Percentiles rank a stretch among this genome's conserved stretches.
phyloP scores from a whole-genome alignment of 2,888 invertebrate species.

The Dynastes grantii region DNA sequence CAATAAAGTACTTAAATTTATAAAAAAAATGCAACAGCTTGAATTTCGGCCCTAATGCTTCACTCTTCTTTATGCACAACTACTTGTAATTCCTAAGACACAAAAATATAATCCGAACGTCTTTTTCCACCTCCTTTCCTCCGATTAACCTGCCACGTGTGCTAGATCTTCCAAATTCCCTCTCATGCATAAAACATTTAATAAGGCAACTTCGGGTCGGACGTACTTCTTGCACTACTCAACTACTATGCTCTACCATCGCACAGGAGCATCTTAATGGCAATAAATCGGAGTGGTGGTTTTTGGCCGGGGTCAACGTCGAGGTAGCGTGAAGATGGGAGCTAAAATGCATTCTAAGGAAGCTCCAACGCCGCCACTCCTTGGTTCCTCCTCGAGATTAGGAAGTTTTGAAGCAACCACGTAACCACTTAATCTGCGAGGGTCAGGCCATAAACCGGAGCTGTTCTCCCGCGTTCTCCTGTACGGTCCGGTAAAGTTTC shows the following conservation, averaged over 20 bases:
- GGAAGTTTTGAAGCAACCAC: slow-evolving; percentile 68
- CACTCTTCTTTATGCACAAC: too few species aligned
- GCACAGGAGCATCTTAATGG: slow-evolving; percentile 17
- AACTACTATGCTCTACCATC: neutral
- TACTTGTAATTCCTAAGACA: too few species aligned
- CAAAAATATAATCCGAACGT: too few species aligned
- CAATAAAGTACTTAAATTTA: too few species aligned
- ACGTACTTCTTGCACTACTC: slow-evolving; percentile 36
- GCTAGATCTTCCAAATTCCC: slow-evolving; percentile 5
- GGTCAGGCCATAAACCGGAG: slow-evolving; percentile 69
- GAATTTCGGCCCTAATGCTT: too few species aligned
- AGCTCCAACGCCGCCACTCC: neutral
- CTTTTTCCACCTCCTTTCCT: too few species aligned
- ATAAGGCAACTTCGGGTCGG: slow-evolving; percentile 23
- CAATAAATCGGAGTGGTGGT: slow-evolving; percentile 40
- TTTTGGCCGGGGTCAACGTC: slow-evolving; percentile 12
- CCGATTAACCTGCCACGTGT: too few species aligned
- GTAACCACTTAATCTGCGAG: slow-evolving; percentile 69
- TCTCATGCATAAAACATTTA: slow-evolving; percentile 46
- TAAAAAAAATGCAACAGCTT: too few species aligned
- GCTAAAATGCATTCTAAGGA: slow-evolving; percentile 40
- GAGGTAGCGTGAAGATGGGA: neutral
- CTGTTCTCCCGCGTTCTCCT: slow-evolving; percentile 60
- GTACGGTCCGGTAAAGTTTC: slow-evolving; percentile 59
- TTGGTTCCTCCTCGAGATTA: slow-evolving; percentile 60